phyloP scores from a whole-genome alignment of 2,797 vertebrate genomes.

The Enteromius anoplus region DNA sequence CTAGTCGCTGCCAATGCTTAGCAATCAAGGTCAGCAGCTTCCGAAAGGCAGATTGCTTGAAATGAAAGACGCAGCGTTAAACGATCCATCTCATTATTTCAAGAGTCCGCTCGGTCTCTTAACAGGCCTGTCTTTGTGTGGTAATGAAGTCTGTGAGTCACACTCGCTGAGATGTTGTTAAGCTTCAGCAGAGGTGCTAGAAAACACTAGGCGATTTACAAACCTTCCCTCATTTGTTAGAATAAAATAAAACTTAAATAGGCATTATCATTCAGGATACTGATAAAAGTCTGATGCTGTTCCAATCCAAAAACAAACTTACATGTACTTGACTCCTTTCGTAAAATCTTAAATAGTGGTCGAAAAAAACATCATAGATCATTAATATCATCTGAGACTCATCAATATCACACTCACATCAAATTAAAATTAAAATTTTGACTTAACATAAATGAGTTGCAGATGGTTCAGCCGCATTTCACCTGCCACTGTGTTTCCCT shows the following conservation, averaged over 20 bases:
- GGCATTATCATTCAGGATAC: conserved; percentile 1
- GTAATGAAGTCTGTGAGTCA: conserved; percentile 21
- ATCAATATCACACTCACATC: not conserved
- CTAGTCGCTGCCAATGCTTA: conserved; percentile 17
- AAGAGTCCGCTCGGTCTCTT: conserved; percentile 20
- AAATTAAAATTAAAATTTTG: conserved; percentile 44
- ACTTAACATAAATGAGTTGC: conserved; percentile 58
- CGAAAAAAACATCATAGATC: not conserved
- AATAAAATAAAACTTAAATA: not conserved
- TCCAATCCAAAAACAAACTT: not conserved
- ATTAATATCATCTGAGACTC: not conserved
- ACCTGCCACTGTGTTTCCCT: conserved; percentile 51
- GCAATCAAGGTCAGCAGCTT: conserved; percentile 63
- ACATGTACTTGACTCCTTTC: not conserved
- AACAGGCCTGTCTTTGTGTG: not conserved
- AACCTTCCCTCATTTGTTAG: not conserved
- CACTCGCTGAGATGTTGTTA: not conserved
- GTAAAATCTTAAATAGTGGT: not conserved
- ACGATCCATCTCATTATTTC: conserved; percentile 59
- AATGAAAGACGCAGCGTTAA: conserved; percentile 60
- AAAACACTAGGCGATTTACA: conserved; percentile 8
- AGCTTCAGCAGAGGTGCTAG: conserved; percentile 21
- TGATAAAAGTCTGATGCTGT: not conserved
- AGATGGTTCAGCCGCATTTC: conserved; percentile 61
- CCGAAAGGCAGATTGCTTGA: conserved; percentile 50